phyloP scores from a whole-genome alignment of 2,797 vertebrate genomes.

The Lutjanus campechanus region DNA sequence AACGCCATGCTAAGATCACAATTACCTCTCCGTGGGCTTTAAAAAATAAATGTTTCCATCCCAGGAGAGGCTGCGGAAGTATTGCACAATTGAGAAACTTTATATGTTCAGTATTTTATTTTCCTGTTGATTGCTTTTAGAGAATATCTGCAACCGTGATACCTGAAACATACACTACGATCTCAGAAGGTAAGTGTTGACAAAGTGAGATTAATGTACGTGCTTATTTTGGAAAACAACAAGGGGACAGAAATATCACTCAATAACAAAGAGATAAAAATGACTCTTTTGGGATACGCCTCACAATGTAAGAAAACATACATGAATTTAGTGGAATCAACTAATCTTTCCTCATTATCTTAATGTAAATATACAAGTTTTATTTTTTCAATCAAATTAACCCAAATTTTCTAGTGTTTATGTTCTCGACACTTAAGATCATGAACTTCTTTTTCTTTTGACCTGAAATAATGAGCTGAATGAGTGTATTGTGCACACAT shows the following conservation, averaged over 20 bases:
- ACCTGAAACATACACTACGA: constrained; percentile 10
- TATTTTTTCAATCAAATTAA: too few relatives aligned
- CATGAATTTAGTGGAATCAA: too few relatives aligned
- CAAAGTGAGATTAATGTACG: constrained; percentile 21
- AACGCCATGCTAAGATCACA: constrained; percentile 72
- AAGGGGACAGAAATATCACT: constrained; percentile 23
- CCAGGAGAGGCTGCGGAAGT: constrained; percentile 43
- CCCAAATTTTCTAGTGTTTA: too few relatives aligned
- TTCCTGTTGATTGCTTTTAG: constrained; percentile 31
- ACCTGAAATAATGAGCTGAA: too few relatives aligned
- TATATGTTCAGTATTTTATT: constrained; percentile 36
- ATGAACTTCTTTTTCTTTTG: too few relatives aligned
- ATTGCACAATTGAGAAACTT: constrained; percentile 46
- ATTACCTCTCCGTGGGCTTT: constrained; percentile 46
- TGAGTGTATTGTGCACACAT: too few relatives aligned
- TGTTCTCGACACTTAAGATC: too few relatives aligned
- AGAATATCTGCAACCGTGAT: constrained; percentile 21
- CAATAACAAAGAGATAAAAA: constrained; percentile 3
- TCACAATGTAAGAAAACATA: not conserved
- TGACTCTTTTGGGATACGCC: not conserved
- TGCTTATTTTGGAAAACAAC: constrained; percentile 21
- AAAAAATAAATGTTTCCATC: constrained; percentile 68
- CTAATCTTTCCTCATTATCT: too few relatives aligned
- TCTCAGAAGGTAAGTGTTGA: constrained; percentile 30
- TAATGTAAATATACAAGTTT: too few relatives aligned